Conservation (phyloP, 2,888 invertebrate genomes). For the Acanthosepion lycidas region DNA sequence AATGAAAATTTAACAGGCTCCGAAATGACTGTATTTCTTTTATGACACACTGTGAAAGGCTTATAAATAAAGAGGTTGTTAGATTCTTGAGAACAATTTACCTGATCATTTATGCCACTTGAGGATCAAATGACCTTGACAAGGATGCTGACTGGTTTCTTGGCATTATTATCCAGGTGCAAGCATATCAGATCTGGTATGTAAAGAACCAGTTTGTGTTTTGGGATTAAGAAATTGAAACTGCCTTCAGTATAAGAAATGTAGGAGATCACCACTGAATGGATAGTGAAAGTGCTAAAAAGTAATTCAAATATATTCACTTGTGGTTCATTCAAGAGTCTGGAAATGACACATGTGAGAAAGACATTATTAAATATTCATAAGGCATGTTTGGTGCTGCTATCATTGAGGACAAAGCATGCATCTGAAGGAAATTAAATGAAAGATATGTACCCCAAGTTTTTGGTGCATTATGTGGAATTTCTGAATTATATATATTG, state of each 20-base stretch:
- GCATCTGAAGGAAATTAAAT: too few species aligned
- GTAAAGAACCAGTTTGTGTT: neutral
- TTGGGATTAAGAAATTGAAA: neutral
- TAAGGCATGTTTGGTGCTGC: too few species aligned
- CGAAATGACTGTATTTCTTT: neutral
- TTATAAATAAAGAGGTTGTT: neutral
- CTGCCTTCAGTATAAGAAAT: neutral
- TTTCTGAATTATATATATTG: too few species aligned
- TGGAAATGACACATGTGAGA: too few species aligned
- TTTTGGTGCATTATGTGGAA: too few species aligned
- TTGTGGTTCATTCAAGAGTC: too few species aligned
- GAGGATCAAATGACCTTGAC: neutral
- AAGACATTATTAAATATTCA: too few species aligned
- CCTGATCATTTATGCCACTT: neutral
- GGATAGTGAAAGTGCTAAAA: neutral
- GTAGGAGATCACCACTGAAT: neutral
- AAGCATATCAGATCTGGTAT: neutral
- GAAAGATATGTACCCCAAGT: too few species aligned
- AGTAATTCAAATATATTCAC: neutral
- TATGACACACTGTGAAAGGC: neutral
- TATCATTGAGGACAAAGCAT: too few species aligned
- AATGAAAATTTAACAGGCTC: neutral
- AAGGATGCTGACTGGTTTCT: neutral
- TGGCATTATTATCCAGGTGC: neutral
- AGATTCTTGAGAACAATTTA: neutral